Conservation (phyloP, 1,140 invertebrate species). For the Megathymus violae region DNA sequence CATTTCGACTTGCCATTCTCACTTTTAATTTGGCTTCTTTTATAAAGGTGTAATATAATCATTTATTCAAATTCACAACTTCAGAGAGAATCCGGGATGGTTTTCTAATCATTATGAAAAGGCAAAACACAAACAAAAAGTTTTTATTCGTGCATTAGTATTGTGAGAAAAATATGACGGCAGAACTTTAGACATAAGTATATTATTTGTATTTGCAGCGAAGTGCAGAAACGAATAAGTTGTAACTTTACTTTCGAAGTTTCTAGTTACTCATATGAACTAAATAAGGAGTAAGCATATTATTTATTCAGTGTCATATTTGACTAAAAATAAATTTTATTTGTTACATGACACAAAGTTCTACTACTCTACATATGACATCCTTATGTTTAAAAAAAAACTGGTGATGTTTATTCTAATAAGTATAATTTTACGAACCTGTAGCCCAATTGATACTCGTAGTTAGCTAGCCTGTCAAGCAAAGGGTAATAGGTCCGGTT, state of each 20-base stretch:
- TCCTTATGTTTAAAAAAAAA: too few species aligned
- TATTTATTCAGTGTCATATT: too few species aligned
- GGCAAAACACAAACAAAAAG: conserved; percentile 14
- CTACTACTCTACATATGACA: too few species aligned
- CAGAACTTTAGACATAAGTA: conserved; percentile 34
- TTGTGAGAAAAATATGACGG: conserved; percentile 25
- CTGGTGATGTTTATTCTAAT: too few species aligned
- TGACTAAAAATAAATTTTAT: too few species aligned
- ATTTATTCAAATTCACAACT: background rate
- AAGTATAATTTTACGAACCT: too few species aligned
- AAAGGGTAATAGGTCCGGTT: too few species aligned
- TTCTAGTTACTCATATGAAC: conserved; percentile 25
- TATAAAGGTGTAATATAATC: background rate
- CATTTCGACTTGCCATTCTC: too few species aligned
- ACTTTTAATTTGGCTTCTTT: background rate
- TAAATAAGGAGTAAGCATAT: too few species aligned
- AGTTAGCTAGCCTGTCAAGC: too few species aligned
- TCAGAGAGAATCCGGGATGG: background rate
- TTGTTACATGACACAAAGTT: too few species aligned
- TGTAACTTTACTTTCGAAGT: conserved; percentile 53
- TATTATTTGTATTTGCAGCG: conserved; percentile 37
- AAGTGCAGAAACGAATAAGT: conserved; percentile 50
- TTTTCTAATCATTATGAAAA: background rate
- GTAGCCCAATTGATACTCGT: too few species aligned
- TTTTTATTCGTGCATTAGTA: conserved; percentile 14